A percentile compares a stretch with the other conserved stretches of the same genome.
Conservation (phyloP, 92 coral and sea anemone genomes). For the Isaurus tuberculatus region DNA sequence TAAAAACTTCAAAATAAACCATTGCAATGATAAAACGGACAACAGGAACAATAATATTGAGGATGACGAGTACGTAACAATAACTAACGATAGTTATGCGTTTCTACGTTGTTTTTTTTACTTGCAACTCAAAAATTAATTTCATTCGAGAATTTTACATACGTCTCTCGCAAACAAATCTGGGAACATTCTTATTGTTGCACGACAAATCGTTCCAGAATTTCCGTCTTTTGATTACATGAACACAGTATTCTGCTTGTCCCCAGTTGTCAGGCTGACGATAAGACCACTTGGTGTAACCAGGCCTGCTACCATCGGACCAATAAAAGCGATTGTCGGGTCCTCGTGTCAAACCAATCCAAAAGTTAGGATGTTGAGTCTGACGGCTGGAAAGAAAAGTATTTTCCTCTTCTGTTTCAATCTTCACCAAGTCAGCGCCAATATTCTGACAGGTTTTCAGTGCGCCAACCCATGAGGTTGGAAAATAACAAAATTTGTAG, state of each 20-base stretch:
- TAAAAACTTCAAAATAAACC: no score
- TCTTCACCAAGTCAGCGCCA: constrained; percentile 18
- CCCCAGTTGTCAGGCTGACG: background rate
- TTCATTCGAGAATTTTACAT: background rate
- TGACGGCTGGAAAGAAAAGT: constrained; percentile 3
- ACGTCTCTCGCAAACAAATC: constrained; percentile 20
- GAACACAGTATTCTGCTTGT: background rate
- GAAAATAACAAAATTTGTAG: background rate
- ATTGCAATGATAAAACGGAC: no score
- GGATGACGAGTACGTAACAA: no score
- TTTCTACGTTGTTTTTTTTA: no score
- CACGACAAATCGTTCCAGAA: constrained; percentile 8
- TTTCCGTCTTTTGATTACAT: no score
- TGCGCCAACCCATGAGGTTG: background rate
- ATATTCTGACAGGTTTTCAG: constrained; percentile 11
- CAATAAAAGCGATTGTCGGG: constrained; percentile 20
- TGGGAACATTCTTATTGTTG: background rate
- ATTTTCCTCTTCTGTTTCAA: constrained; percentile 8
- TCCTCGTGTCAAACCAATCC: constrained; percentile 29
- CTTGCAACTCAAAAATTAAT: background rate
- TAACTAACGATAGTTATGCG: no score
- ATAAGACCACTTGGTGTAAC: background rate
- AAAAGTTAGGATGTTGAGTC: background rate
- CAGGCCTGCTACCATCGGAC: constrained; percentile 21
- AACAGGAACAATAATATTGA: no score